phyloP scores from a whole-genome alignment of 2,888 invertebrate genomes.

The Autographa pulchrina region DNA sequence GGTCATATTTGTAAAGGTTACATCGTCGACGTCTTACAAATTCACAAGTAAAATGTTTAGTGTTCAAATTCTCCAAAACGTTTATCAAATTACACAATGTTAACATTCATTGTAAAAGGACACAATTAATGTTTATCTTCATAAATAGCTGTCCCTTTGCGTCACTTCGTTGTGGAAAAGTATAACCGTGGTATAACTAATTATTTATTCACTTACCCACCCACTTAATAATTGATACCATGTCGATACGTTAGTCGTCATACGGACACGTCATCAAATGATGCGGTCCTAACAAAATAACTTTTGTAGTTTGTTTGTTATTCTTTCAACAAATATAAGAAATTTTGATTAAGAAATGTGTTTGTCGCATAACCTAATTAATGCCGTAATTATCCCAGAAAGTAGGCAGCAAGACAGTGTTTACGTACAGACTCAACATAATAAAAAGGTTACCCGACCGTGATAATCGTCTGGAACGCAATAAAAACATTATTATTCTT shows the following conservation, averaged over 20 bases:
- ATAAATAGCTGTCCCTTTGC: not conserved
- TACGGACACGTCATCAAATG: conserved; percentile 1
- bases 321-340: not conserved
- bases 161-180: not conserved
- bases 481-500: not conserved
- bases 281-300: not conserved
- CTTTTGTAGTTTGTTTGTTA: not conserved
- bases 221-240: not conserved
- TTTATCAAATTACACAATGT: not conserved
- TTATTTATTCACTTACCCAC: not conserved
- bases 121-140: not conserved
- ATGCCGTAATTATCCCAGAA: not conserved
- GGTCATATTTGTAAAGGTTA: too few species aligned
- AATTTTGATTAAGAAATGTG: not conserved
- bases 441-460: not conserved
- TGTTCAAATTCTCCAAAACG: too few species aligned
- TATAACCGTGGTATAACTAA: too few species aligned
- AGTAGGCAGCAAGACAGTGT: not conserved
- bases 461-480: not conserved
- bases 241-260: not conserved
- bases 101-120: not conserved
- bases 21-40: too few species aligned
- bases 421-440: not conserved
- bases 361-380: not conserved
- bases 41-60: too few species aligned